These are phyloP conservation scores for Salminus brasiliensis DNA, from an alignment of 2,113 vertebrate genomes.

Conservation along the genomic window DNA sequence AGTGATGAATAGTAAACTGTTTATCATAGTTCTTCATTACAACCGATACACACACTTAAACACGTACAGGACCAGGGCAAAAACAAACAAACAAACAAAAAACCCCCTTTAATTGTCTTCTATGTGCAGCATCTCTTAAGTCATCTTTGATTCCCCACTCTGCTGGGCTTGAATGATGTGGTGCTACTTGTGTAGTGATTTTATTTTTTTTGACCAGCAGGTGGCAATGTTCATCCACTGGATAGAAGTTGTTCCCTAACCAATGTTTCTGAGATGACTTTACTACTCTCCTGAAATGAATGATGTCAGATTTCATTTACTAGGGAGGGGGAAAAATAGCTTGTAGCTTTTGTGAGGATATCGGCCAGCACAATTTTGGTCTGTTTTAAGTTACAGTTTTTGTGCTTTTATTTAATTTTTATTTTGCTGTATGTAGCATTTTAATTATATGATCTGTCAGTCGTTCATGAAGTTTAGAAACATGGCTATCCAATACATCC, in stretches of 20 bases:
- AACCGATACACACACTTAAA: not conserved
- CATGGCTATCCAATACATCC: too few relatives aligned
- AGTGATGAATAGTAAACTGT: not conserved
- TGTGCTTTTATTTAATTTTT: not conserved
- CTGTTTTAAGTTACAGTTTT: not conserved
- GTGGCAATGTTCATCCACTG: constrained; percentile 66
- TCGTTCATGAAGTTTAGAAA: not conserved
- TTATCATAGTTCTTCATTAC: not conserved
- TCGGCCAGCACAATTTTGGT: too few relatives aligned
- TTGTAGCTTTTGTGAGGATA: not conserved
- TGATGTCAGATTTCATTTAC: constrained; percentile 72
- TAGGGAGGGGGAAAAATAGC: constrained; percentile 30
- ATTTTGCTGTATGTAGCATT: not conserved
- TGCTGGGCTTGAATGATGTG: constrained; percentile 44
- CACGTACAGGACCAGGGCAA: not conserved
- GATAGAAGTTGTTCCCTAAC: not conserved
- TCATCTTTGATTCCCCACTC: constrained; percentile 62
- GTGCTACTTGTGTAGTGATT: constrained; percentile 57
- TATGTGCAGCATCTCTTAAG: constrained; percentile 19
- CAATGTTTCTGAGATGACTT: constrained; percentile 14
- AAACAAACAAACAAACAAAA: too few relatives aligned
- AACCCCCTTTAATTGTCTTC: not conserved
- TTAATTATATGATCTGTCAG: not conserved
- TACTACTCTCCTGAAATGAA: constrained; percentile 43
- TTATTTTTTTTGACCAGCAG: constrained; percentile 42